Conservation (phyloP, 2,888 invertebrate species). For the Capitulum mitella region DNA sequence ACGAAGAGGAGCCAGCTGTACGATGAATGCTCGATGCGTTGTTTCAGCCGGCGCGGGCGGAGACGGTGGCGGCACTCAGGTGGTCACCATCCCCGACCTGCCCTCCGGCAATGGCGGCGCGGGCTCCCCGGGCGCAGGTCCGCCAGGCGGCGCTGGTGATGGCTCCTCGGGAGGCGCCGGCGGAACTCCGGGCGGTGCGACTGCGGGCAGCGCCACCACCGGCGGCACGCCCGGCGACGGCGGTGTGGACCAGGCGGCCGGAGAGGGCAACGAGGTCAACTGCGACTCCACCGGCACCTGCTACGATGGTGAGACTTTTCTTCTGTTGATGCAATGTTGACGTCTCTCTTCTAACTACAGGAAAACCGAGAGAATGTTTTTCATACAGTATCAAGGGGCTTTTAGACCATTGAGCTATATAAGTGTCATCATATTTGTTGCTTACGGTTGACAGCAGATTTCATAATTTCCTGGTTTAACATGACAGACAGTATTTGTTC, state of each 20-base stretch:
- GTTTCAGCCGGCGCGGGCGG: not conserved
- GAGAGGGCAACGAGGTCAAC: conserved; percentile 62
- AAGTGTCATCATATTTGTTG: too few relatives aligned
- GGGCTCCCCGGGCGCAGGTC: conserved; percentile 26
- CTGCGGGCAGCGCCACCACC: conserved; percentile 26
- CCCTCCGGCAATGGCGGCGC: conserved; percentile 26
- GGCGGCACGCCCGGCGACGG: conserved; percentile 25
- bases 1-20: too few relatives aligned
- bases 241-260: not conserved
- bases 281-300: conserved; percentile 93
- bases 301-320: conserved; percentile 82
- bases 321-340: too few relatives aligned
- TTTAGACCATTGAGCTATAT: too few relatives aligned
- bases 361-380: too few relatives aligned
- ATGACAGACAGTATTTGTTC: too few relatives aligned
- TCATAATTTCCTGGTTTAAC: too few relatives aligned
- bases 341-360: too few relatives aligned
- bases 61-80: not conserved
- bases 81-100: conserved; percentile 1
- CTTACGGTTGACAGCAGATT: too few relatives aligned
- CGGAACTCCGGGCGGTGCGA: conserved; percentile 18
- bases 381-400: too few relatives aligned
- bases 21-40: too few relatives aligned
- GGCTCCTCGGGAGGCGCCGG: conserved; percentile 17
- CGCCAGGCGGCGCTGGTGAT: conserved; percentile 27